A percentile compares a stretch with the other conserved stretches of the same genome.
Conservation (phyloP, 2,113 vertebrate genomes). For the Bubo bubo region DNA sequence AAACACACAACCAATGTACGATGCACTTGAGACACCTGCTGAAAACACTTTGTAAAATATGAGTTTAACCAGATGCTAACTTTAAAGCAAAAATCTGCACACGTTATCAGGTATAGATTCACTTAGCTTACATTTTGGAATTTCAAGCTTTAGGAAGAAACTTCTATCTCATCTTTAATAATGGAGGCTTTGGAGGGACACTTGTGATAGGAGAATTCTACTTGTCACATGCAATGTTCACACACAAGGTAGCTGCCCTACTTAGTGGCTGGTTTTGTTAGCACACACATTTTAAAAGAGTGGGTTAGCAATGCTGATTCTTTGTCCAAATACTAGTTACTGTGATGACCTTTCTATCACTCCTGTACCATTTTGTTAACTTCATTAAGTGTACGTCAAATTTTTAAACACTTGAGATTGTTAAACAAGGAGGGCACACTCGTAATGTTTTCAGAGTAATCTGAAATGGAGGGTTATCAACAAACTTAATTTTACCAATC, state of each 20-base stretch:
- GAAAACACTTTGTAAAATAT: background rate
- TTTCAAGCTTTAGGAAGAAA: background rate
- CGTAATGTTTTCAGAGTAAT: background rate
- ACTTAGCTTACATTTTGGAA: background rate
- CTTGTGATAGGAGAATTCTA: background rate
- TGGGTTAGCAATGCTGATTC: background rate
- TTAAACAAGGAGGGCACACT: background rate
- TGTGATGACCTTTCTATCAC: background rate
- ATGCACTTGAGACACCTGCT: background rate
- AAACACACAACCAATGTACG: background rate
- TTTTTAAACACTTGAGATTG: background rate
- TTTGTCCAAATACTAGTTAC: background rate
- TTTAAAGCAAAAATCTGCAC: background rate
- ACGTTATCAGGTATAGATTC: background rate
- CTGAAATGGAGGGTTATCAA: background rate
- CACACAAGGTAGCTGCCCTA: background rate
- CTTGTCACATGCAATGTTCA: accelerated
- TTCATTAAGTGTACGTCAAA: background rate
- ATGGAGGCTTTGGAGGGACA: background rate
- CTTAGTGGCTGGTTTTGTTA: background rate
- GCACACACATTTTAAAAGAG: background rate
- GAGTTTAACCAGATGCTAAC: background rate
- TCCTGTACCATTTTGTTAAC: background rate
- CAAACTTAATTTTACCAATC: background rate
- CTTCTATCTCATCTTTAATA: background rate